Evolutionary conservation across 2,113 vertebrate species (phyloP).

Genomic region (Sinocyclocheilus anshuiensis): DNA sequence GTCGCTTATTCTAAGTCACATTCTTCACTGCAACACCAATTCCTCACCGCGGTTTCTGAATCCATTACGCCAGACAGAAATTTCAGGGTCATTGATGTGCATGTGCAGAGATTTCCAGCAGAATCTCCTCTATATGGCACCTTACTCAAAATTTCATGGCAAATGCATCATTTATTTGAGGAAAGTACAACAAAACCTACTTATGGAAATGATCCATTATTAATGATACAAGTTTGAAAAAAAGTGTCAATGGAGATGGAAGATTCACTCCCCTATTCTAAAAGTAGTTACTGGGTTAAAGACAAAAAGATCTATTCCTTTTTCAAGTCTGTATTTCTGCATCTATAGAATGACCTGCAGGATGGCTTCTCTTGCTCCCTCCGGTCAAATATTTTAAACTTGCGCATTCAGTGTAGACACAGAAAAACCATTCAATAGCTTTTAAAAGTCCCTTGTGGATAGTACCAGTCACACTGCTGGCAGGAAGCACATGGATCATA

Average conservation of each 20-base stretch:
- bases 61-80: conserved; percentile 36
- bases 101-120: conserved; percentile 22
- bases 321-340: background rate
- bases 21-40: conserved; percentile 38
- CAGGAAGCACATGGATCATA: conserved; percentile 41
- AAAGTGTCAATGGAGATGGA: background rate
- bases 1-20: conserved; percentile 22
- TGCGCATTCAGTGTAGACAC: conserved; percentile 48
- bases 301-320: conserved; percentile 7
- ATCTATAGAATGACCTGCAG: conserved; percentile 11
- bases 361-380: background rate
- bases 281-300: conserved; percentile 40
- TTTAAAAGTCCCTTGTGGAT: conserved; percentile 42
- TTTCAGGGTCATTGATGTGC: background rate
- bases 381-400: conserved; percentile 44
- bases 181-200: conserved; percentile 52
- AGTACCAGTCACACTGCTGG: conserved; percentile 46
- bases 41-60: background rate
- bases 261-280: conserved; percentile 26
- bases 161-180: conserved; percentile 49
- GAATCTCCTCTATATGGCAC: background rate
- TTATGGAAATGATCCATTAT: conserved; percentile 50
- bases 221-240: conserved; percentile 30
- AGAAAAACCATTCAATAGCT: conserved; percentile 48
- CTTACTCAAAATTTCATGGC: conserved; percentile 35